Evolutionary conservation across 2,888 invertebrate species (phyloP).

Genomic region (Nymphalis polychloros): DNA sequence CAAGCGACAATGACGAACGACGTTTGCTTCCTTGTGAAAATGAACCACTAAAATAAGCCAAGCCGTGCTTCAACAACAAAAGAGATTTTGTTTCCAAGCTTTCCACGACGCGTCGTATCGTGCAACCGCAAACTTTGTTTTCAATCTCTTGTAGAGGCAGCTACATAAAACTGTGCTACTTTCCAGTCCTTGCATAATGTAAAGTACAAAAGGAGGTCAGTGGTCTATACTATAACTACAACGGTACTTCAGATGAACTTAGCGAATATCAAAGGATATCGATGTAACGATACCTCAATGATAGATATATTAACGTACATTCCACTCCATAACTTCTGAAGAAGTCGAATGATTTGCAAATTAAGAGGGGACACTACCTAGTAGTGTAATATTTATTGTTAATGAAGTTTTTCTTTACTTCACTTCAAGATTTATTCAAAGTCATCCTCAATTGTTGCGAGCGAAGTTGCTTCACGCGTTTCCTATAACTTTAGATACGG

Average conservation of each 20-base stretch:
- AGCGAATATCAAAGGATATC: background rate
- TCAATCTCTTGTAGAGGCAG: conserved; percentile 48
- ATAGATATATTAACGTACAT: too few species aligned
- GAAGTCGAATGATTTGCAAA: too few species aligned
- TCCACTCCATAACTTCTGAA: too few species aligned
- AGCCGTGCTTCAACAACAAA: conserved; percentile 36
- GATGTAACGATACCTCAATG: background rate
- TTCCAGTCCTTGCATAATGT: conserved; percentile 35
- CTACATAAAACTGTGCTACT: conserved; percentile 39
- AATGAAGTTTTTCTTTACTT: too few species aligned
- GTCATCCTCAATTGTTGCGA: too few species aligned
- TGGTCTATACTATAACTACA: conserved; percentile 31
- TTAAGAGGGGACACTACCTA: too few species aligned
- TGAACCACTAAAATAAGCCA: conserved; percentile 27
- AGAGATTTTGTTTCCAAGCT: conserved; percentile 52
- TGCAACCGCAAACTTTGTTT: conserved; percentile 54
- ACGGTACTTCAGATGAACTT: conserved; percentile 16
- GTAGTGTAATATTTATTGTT: too few species aligned
- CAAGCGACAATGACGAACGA: conserved; percentile 59
- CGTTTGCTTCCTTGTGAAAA: conserved; percentile 52
- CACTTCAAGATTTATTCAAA: too few species aligned
- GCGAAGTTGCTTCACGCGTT: too few species aligned
- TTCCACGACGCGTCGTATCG: conserved; percentile 48
- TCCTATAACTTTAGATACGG: too few species aligned
- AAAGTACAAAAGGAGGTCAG: conserved; percentile 34